Evolutionary conservation across 2,113 vertebrate genomes (phyloP).

Genomic region (Silurus asotus): DNA sequence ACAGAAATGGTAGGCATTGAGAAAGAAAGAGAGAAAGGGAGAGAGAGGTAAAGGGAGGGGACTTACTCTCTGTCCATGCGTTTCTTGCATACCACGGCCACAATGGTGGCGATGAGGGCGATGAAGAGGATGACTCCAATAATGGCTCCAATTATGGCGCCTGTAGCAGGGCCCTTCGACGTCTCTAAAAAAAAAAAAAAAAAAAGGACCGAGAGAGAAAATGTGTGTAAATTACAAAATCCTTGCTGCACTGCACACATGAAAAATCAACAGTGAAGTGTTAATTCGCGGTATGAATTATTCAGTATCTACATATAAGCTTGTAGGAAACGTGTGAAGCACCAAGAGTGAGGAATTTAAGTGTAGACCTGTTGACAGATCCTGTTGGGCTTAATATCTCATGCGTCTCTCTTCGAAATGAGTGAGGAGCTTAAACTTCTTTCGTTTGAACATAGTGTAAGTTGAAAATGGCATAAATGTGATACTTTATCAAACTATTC

Average conservation of each 20-base stretch:
- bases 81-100: constrained; percentile 76
- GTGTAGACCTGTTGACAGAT: neutral
- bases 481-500: neutral
- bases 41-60: neutral
- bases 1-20: neutral
- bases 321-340: neutral
- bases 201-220: neutral
- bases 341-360: neutral
- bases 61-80: constrained; percentile 61
- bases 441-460: neutral
- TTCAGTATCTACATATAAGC: constrained; percentile 7
- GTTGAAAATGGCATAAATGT: neutral
- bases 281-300: constrained; percentile 13
- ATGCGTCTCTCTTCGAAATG: neutral
- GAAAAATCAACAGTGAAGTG: constrained; percentile 12
- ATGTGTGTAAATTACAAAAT: neutral
- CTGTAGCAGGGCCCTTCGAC: constrained; percentile 71
- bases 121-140: constrained; percentile 77
- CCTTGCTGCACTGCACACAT: neutral
- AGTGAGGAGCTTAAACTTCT: neutral
- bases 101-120: constrained; percentile 71
- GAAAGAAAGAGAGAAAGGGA: neutral
- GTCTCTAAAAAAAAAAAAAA: constrained; percentile 60
- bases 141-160: constrained; percentile 81
- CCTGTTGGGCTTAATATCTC: neutral